phyloP scores from a whole-genome alignment of 2,797 vertebrate species.

The Atherinosoma microstoma region DNA sequence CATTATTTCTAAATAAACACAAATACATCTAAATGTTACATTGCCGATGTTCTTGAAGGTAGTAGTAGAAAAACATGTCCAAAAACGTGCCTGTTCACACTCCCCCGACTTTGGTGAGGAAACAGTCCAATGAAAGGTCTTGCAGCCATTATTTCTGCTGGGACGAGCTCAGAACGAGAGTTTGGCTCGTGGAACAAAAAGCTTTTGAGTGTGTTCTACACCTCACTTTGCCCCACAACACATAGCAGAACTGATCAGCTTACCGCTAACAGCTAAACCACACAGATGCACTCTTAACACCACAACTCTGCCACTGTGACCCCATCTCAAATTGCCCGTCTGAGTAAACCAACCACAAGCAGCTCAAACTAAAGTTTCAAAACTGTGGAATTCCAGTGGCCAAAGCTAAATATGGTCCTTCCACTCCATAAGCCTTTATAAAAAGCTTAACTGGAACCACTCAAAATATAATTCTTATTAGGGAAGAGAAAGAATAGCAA shows the following conservation, averaged over 20 bases:
- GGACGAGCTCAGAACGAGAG: conserved; percentile 6
- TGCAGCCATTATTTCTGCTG: conserved; percentile 5
- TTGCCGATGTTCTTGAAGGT: conserved; percentile 8
- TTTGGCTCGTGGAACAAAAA: conserved; percentile 21
- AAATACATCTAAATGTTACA: conserved; percentile 43
- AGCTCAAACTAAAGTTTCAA: conserved; percentile 58
- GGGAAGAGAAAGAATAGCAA: conserved; percentile 1
- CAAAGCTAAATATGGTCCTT: conserved; percentile 53
- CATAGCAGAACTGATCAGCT: conserved; percentile 40
- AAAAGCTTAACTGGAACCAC: conserved; percentile 47
- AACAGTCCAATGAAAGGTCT: conserved; percentile 10
- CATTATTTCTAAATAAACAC: conserved; percentile 33
- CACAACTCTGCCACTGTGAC: conserved; percentile 45
- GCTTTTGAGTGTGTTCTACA: conserved; percentile 21
- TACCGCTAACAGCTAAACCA: conserved; percentile 18
- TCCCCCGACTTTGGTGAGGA: conserved; percentile 4
- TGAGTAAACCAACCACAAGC: conserved; percentile 51
- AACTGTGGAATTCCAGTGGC: conserved; percentile 57
- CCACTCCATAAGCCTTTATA: conserved; percentile 54
- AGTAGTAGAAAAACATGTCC: conserved; percentile 23
- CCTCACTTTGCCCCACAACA: conserved; percentile 31
- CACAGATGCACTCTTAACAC: conserved; percentile 38
- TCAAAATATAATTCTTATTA: conserved; percentile 50
- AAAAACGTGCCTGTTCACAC: conserved; percentile 14
- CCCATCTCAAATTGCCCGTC: conserved; percentile 46